Conservation (phyloP, 2,888 invertebrate genomes). For the Tryphoninae sp. region DNA sequence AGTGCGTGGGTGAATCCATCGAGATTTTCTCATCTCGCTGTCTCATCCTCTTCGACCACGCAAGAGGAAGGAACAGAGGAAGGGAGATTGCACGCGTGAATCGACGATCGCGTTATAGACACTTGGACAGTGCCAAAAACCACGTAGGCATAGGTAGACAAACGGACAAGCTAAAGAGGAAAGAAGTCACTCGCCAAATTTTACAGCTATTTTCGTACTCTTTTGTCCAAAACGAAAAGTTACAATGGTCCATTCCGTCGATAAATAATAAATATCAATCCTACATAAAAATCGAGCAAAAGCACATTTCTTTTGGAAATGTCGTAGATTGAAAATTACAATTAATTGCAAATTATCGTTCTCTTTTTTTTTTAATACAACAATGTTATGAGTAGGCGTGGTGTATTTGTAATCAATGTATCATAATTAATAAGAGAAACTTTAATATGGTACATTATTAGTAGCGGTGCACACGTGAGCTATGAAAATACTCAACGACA, state of each 20-base stretch:
- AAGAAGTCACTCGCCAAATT: conserved; percentile 69
- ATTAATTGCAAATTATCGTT: background rate
- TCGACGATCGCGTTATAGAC: conserved; percentile 57
- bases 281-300: background rate
- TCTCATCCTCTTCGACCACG: conserved; percentile 30
- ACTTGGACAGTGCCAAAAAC: conserved; percentile 60
- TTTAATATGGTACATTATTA: conserved; percentile 28
- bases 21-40: conserved; percentile 39
- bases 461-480: conserved; percentile 46
- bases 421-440: conserved; percentile 5
- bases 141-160: conserved; percentile 49
- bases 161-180: conserved; percentile 35
- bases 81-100: conserved; percentile 36
- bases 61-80: background rate
- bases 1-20: conserved; percentile 51
- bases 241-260: background rate
- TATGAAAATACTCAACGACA: conserved; percentile 61
- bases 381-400: background rate
- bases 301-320: no score
- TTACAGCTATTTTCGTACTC: conserved; percentile 68
- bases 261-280: background rate
- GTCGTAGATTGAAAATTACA: no score
- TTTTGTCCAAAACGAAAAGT: conserved; percentile 65
- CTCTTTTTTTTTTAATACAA: background rate
- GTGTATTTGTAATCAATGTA: conserved; percentile 7